Evolutionary conservation across 2,888 invertebrate species (phyloP).

Genomic region (Aethes cnicana): DNA sequence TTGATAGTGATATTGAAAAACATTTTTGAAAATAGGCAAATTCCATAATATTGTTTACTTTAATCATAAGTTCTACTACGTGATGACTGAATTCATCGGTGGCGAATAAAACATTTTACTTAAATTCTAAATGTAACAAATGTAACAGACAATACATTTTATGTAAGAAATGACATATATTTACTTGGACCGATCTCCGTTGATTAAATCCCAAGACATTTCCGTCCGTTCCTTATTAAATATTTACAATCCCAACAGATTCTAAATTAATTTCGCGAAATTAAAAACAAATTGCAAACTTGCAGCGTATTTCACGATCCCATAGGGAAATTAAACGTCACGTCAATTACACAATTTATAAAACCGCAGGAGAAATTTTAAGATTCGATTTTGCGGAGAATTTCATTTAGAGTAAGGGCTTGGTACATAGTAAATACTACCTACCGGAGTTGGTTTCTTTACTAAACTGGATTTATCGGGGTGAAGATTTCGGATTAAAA

Average conservation of each 20-base stretch:
- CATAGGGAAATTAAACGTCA: slow-evolving; percentile 29
- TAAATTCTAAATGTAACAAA: too few relatives aligned
- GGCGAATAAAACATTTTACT: too few relatives aligned
- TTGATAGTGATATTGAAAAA: too few relatives aligned
- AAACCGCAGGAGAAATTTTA: slow-evolving; percentile 15
- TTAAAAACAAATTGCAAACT: slow-evolving; percentile 33
- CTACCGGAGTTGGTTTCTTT: too few relatives aligned
- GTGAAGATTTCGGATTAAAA: too few relatives aligned
- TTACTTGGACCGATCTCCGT: slow-evolving; percentile 37
- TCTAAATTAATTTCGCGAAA: slow-evolving; percentile 43
- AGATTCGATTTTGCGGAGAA: slow-evolving; percentile 4
- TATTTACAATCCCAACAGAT: slow-evolving; percentile 48
- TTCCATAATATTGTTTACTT: too few relatives aligned
- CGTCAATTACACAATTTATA: slow-evolving; percentile 24
- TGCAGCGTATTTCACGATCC: slow-evolving; percentile 19
- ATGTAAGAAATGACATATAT: slow-evolving; percentile 43
- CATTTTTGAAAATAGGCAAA: too few relatives aligned
- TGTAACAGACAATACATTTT: slow-evolving; percentile 36
- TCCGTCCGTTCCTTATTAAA: slow-evolving; percentile 46
- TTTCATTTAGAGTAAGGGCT: too few relatives aligned
- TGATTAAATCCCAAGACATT: slow-evolving; percentile 50
- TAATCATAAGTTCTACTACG: too few relatives aligned
- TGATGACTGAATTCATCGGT: too few relatives aligned
- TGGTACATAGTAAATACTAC: too few relatives aligned
- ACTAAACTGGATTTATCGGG: too few relatives aligned